phyloP scores from a whole-genome alignment of 1,140 invertebrate genomes.

The Acyrthosiphon pisum region DNA sequence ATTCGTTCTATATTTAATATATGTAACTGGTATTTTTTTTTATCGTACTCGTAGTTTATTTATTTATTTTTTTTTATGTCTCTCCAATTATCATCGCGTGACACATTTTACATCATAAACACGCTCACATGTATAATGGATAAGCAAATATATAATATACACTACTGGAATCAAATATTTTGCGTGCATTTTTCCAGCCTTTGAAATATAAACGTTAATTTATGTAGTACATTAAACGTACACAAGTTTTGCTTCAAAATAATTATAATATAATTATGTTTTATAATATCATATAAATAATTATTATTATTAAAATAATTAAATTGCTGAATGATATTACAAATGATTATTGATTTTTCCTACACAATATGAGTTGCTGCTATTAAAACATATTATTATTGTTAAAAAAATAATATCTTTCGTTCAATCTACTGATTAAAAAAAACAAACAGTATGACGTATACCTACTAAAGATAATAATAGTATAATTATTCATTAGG shows the following conservation, averaged over 20 bases:
- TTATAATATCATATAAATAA: not conserved
- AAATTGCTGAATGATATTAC: not conserved
- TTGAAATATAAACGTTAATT: not conserved
- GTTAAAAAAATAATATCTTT: not conserved
- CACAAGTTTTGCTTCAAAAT: not conserved
- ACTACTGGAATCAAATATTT: not conserved
- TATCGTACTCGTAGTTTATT: not conserved
- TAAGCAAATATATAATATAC: not conserved
- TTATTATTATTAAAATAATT: not conserved
- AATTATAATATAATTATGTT: not conserved
- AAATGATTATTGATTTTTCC: not conserved
- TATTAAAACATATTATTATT: not conserved
- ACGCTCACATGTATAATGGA: not conserved
- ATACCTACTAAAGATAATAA: too few species aligned
- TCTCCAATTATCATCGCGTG: not conserved
- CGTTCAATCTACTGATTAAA: not conserved
- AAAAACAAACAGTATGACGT: not conserved
- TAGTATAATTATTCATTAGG: too few species aligned
- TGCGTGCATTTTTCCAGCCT: not conserved
- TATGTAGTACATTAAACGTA: not conserved
- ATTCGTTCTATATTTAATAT: not conserved
- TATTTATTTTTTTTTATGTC: not conserved
- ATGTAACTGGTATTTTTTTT: not conserved
- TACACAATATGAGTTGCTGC: not conserved
- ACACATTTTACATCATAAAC: not conserved